Evolutionary conservation across 2,797 vertebrate species (phyloP).

Genomic region (Knipowitschia caucasica): DNA sequence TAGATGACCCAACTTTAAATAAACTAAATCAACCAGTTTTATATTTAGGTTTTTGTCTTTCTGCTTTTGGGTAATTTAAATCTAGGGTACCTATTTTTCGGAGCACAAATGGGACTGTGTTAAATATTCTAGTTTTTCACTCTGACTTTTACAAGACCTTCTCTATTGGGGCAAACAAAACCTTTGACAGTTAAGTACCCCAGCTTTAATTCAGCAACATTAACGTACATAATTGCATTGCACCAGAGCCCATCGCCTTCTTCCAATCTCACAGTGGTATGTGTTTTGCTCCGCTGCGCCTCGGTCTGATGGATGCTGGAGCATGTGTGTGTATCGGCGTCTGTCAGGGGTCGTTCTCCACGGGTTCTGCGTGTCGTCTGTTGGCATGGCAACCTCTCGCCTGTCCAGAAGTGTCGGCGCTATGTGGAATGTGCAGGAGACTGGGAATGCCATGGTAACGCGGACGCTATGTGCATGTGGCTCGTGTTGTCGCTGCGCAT

Average conservation of each 20-base stretch:
- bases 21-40: no score
- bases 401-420: constrained; percentile 55
- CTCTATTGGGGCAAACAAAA: no score
- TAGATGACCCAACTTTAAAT: no score
- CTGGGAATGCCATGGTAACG: constrained; percentile 46
- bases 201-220: neutral
- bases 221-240: neutral
- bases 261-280: constrained; percentile 65
- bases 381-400: constrained; percentile 77
- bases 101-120: no score
- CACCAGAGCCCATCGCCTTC: constrained; percentile 16
- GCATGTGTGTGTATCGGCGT: constrained; percentile 73
- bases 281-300: constrained; percentile 72
- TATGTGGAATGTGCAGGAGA: constrained; percentile 56
- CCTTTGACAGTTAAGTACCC: no score
- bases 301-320: constrained; percentile 67
- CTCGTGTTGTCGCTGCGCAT: constrained; percentile 60
- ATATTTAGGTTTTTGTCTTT: no score
- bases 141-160: no score
- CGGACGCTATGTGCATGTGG: constrained; percentile 73
- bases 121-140: no score
- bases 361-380: constrained; percentile 55
- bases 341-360: constrained; percentile 39
- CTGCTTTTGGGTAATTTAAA: no score
- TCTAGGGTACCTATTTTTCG: no score